Conservation (phyloP, 2,797 vertebrate species). For the Sebastes jordani region DNA sequence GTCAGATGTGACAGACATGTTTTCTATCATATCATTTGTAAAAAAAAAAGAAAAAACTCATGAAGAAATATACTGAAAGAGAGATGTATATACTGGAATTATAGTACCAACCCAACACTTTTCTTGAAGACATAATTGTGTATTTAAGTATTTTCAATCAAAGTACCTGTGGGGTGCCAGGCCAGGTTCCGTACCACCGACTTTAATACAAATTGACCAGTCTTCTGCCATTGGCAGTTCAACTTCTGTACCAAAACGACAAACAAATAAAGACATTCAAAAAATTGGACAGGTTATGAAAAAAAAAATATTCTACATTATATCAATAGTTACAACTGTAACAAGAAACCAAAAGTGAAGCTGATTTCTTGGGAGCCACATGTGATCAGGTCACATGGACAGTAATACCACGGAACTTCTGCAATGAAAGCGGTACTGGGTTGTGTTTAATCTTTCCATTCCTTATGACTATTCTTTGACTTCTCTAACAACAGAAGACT, state of each 20-base stretch:
- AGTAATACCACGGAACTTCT: background rate
- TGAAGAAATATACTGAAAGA: background rate
- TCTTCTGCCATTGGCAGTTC: slow-evolving; percentile 95
- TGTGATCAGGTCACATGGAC: slow-evolving; percentile 32
- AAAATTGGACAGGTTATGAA: background rate
- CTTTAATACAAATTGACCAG: slow-evolving; percentile 90
- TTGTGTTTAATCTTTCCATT: slow-evolving; percentile 3
- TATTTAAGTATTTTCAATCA: background rate
- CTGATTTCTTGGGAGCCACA: slow-evolving; percentile 35
- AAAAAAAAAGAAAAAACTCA: background rate
- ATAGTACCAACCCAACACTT: background rate
- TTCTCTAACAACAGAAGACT: slow-evolving; percentile 5
- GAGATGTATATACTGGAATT: background rate
- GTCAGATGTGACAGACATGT: background rate
- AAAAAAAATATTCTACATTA: background rate
- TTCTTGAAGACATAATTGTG: background rate
- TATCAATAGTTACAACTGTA: background rate
- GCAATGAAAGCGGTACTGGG: slow-evolving; percentile 9
- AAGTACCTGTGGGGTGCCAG: slow-evolving; percentile 94
- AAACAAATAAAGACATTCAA: background rate
- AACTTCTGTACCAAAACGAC: slow-evolving; percentile 77
- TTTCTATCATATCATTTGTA: background rate
- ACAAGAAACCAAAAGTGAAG: slow-evolving; percentile 5
- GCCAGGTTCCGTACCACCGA: slow-evolving; percentile 90
- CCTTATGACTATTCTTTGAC: slow-evolving; percentile 5